Percentiles rank a stretch among this genome's conserved stretches.
These are phyloP conservation scores for Agonopterix subpropinquella DNA, from an alignment of 2,888 invertebrate genomes.

Conservation along the genomic window DNA sequence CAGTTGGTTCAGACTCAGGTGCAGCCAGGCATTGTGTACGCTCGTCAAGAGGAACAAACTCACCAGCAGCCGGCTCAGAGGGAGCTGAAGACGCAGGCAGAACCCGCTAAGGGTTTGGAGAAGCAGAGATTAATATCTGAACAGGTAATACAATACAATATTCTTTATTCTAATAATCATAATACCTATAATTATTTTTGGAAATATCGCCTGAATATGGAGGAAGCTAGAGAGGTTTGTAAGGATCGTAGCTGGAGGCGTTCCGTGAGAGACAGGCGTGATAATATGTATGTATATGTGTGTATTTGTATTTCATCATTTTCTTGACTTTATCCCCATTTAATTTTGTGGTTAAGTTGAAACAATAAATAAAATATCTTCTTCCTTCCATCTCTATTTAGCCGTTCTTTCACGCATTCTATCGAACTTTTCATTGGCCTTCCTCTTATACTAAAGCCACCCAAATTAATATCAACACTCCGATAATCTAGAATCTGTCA, in stretches of 20 bases:
- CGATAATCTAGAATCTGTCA: too few relatives aligned
- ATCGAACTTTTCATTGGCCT: too few relatives aligned
- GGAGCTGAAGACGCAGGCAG: conserved; percentile 7
- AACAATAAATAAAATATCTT: too few relatives aligned
- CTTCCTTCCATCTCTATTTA: too few relatives aligned
- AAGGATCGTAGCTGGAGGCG: neutral
- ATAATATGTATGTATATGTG: neutral
- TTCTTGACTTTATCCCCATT: too few relatives aligned
- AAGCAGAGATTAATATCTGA: conserved; percentile 14
- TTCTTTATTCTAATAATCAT: neutral
- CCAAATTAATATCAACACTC: too few relatives aligned
- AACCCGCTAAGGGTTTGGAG: conserved; percentile 17
- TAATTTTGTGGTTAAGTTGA: too few relatives aligned
- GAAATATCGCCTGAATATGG: neutral
- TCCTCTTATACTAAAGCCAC: too few relatives aligned
- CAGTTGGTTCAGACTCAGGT: neutral
- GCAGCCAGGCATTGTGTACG: conserved; percentile 14
- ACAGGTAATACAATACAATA: conserved; percentile 13
- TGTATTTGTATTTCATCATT: too few relatives aligned
- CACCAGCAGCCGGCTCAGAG: conserved; percentile 10
- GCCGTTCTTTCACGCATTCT: too few relatives aligned
- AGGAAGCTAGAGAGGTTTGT: neutral
- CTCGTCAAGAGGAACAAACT: conserved; percentile 9
- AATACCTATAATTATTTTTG: neutral
- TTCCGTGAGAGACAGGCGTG: neutral